phyloP scores from a whole-genome alignment of 2,113 vertebrate species.

The Amphilophus citrinellus region DNA sequence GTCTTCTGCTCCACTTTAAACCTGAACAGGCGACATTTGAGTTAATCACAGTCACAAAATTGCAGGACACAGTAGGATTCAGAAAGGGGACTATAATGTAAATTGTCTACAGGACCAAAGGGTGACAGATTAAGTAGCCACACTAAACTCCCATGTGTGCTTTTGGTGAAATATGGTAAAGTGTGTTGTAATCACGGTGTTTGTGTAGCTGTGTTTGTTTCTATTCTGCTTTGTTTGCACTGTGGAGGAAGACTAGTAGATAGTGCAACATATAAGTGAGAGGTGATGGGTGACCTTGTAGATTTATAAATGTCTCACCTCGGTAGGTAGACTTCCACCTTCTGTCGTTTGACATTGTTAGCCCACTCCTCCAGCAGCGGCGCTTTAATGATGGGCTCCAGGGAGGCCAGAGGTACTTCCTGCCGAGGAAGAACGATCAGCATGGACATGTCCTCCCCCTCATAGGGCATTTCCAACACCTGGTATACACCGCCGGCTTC shows the following conservation, averaged over 20 bases:
- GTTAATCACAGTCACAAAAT: no score
- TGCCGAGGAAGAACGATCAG: conserved; percentile 94
- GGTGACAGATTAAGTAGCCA: not conserved
- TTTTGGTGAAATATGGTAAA: not conserved
- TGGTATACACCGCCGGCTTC: conserved; percentile 98
- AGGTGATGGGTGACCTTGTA: not conserved
- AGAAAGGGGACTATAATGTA: not conserved
- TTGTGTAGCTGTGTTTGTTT: not conserved
- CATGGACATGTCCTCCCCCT: conserved; percentile 95
- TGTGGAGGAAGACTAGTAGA: not conserved
- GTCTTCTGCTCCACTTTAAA: conserved; percentile 96
- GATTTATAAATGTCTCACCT: conserved; percentile 81
- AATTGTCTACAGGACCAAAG: not conserved
- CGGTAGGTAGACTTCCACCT: conserved; percentile 96
- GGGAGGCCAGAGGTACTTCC: conserved; percentile 91
- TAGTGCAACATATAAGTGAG: not conserved
- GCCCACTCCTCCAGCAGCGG: conserved; percentile 96
- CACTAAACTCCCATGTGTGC: not conserved
- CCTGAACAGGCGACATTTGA: conserved; percentile 71
- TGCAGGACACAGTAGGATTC: not conserved
- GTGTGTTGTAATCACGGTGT: not conserved
- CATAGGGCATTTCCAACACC: conserved; percentile 96
- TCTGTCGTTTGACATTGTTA: conserved; percentile 94
- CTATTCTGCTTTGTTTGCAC: not conserved
- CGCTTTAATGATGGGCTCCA: conserved; percentile 94